Base-by-base conservation (phyloP, 1,140 invertebrate species). In the Colletes gigas region DNA sequence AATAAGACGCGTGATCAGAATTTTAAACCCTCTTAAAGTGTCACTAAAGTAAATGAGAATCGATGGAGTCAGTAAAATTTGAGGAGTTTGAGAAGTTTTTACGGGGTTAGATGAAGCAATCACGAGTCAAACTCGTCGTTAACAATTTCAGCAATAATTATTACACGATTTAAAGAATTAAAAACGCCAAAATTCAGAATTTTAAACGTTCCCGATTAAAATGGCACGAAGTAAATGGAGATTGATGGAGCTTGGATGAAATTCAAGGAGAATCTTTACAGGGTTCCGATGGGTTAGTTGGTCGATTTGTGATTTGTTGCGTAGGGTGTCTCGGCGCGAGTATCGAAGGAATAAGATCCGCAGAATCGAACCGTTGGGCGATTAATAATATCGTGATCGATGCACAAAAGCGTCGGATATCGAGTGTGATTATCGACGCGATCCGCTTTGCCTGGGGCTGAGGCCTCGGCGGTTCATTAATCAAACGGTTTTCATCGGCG, bases 331-430 rank as follows among this genome's bases (percentile, higher is more conserved):
- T 6, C 63, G n/a, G 63, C 4, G 6, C 6, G 0, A 30, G 8
- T 41, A 4, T 47, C 8, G 44, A 47, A 60, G 19, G 57, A 73
- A 47, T 4, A 60, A 59, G 57, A 30, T 15, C 41, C 0, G 3
- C 15, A 14, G 55, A 21, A 47, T 30, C 2, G 15, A 44, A 62
- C 47, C 54, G 15, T n/a, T 9, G 4, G 4, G 8, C 70, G 39
- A 72, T 60, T 72, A 72, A 72, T 59, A 72, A 60, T 10, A 60
- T 5, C 41, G 44, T 50, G 70, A 73, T 73, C 70, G 57, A 62
- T 50, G 70, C 19, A 50, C 21, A 63, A 67, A 57, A 30, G 55
- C 44, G 21, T 10, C 21, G 67, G 67, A 52, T 62, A 75, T 66
- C 39, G 62, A 75, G 66, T 10, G 68, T 44, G 57, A 47, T 71